Evolutionary conservation across 2,797 vertebrate species (phyloP).

Genomic region (Micrastur ruficollis): DNA sequence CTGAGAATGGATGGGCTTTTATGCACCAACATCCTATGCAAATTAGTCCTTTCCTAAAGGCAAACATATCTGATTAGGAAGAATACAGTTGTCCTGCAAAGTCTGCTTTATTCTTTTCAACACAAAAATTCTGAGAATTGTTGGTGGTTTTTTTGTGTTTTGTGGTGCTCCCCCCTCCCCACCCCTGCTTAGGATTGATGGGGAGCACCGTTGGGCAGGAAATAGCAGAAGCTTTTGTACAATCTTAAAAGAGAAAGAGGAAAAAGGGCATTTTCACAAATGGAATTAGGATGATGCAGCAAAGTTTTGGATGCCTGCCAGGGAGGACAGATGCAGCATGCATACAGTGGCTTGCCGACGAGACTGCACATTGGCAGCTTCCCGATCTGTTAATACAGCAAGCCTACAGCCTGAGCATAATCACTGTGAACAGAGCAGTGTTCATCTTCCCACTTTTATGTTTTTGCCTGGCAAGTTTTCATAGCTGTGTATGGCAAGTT

Average conservation of each 20-base stretch:
- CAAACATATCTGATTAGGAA: constrained; percentile 29
- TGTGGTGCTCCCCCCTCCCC: background rate
- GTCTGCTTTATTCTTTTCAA: background rate
- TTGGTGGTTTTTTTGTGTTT: background rate
- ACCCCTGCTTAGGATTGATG: background rate
- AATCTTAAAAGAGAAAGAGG: background rate
- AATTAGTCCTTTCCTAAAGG: constrained; percentile 37
- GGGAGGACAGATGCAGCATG: background rate
- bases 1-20: constrained; percentile 33
- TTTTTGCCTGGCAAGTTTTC: background rate
- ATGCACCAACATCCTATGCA: constrained; percentile 34
- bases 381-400: background rate
- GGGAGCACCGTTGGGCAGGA: constrained; percentile 1
- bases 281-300: background rate
- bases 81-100: background rate
- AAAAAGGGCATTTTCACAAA: constrained; percentile 8
- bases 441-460: constrained; percentile 18
- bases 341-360: background rate
- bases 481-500: background rate
- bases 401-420: background rate
- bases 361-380: background rate
- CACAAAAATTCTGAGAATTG: background rate
- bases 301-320: background rate
- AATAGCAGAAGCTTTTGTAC: constrained; percentile 41
- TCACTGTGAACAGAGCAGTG: constrained; percentile 51